Evolutionary conservation across 2,888 invertebrate species (phyloP).

Genomic region (Trachelus stipa): DNA sequence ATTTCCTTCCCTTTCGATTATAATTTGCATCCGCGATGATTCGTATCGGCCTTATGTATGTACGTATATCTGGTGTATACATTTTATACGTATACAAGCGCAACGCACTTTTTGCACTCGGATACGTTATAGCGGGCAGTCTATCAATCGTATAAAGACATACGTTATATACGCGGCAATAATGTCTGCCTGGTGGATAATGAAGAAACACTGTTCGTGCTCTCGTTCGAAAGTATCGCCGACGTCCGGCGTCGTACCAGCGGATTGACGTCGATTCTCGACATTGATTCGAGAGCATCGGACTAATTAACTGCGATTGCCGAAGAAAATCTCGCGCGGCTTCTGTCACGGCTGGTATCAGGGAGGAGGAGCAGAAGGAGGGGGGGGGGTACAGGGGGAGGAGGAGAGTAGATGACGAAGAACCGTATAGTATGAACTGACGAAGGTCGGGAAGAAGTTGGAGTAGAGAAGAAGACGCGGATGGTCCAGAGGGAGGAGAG

Average conservation of each 20-base stretch:
- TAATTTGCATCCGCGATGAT: not conserved
- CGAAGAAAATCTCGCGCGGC: not conserved
- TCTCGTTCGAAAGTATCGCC: not conserved
- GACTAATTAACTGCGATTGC: not conserved
- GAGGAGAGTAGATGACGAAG: slow-evolving; percentile 19
- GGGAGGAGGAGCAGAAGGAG: not conserved
- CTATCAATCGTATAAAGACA: not conserved
- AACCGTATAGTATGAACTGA: slow-evolving; percentile 30
- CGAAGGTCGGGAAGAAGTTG: slow-evolving; percentile 27
- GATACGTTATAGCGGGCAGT: not conserved
- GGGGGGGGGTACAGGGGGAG: slow-evolving; percentile 7
- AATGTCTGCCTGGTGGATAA: not conserved
- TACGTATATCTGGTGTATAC: not conserved
- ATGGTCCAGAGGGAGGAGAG: slow-evolving; percentile 3
- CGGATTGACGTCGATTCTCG: not conserved
- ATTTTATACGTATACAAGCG: not conserved
- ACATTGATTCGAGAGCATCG: not conserved
- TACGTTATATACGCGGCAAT: not conserved
- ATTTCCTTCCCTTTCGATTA: not conserved
- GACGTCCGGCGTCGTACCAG: not conserved
- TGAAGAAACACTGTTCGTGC: not conserved
- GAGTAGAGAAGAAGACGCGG: slow-evolving; percentile 16
- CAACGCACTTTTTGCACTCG: not conserved
- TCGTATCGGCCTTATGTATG: not conserved
- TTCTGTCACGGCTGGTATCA: not conserved